Conservation (phyloP, 2,797 vertebrate genomes). For the Buceros bicornis region DNA sequence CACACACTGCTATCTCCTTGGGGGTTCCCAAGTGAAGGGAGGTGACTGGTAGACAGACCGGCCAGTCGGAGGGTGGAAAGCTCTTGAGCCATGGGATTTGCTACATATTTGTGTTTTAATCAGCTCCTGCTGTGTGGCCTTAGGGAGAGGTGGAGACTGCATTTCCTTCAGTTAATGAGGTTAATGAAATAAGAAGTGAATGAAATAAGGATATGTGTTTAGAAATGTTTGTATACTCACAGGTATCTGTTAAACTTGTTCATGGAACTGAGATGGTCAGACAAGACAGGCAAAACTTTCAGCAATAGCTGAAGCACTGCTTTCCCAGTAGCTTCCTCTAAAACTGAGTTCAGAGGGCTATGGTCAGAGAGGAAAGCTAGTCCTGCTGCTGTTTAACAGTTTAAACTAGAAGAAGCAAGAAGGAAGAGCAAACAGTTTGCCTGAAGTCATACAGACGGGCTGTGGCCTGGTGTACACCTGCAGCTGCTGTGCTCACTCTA, state of each 20-base stretch:
- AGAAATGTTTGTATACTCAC: neutral
- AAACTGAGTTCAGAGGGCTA: neutral
- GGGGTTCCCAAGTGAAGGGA: neutral
- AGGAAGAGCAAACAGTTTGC: neutral
- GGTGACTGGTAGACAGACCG: neutral
- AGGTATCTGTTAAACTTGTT: neutral
- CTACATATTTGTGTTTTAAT: neutral
- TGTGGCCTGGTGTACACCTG: neutral
- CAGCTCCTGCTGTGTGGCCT: neutral
- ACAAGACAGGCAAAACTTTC: neutral
- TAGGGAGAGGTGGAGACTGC: neutral
- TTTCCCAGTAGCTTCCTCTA: neutral
- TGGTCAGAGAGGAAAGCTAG: neutral
- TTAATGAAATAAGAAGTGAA: too few relatives aligned
- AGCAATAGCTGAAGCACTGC: neutral
- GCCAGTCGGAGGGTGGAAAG: neutral
- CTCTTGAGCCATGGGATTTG: neutral
- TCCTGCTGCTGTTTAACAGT: neutral
- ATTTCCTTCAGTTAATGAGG: neutral
- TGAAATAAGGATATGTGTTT: neutral
- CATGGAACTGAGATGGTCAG: fast-evolving
- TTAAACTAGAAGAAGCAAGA: neutral
- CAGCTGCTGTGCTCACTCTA: fast-evolving
- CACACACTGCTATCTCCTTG: neutral
- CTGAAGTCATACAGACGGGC: neutral